phyloP scores from a whole-genome alignment of 2,113 vertebrate genomes.

The Aplodontia rufa region DNA sequence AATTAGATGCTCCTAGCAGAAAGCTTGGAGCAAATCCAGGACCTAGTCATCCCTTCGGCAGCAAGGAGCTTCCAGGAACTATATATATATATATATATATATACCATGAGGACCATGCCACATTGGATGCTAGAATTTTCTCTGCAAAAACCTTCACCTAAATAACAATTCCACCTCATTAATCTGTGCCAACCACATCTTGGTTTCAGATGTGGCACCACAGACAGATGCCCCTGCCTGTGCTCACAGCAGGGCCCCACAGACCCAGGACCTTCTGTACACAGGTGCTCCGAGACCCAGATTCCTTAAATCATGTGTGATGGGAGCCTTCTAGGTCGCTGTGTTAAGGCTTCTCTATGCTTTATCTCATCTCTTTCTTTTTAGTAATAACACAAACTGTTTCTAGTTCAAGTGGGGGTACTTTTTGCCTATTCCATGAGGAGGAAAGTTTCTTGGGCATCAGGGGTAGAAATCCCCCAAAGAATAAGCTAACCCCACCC shows the following conservation, averaged over 20 bases:
- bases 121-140: neutral
- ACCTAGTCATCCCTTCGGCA: neutral
- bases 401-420: neutral
- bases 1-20: neutral
- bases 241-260: rapidly evolving
- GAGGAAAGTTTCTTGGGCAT: neutral
- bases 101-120: neutral
- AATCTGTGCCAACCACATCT: neutral
- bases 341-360: neutral
- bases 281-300: neutral
- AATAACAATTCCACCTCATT: neutral
- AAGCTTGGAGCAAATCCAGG: neutral
- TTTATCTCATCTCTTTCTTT: neutral
- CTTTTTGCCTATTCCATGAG: neutral
- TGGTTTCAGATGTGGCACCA: neutral
- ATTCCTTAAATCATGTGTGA: neutral
- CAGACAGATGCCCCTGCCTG: neutral
- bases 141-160: neutral
- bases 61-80: neutral
- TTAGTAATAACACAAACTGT: neutral
- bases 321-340: neutral
- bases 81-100: neutral
- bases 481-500: neutral
- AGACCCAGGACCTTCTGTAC: too few species aligned
- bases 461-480: neutral